Base-by-base conservation (phyloP, 2,113 vertebrate species). In the Elephas maximus region DNA sequence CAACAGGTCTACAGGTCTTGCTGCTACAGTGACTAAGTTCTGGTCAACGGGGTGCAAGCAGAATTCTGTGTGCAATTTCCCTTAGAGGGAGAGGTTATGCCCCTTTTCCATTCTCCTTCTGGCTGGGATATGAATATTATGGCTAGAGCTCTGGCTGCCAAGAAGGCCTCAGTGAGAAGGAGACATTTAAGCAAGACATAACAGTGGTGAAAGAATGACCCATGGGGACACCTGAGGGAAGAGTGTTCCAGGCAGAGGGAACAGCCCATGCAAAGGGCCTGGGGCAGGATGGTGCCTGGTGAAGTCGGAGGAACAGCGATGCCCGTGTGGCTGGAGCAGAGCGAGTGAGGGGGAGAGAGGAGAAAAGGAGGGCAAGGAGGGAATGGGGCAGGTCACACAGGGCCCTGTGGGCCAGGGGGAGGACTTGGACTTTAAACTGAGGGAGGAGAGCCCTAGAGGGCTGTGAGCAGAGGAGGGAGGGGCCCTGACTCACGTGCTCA, bases 361-460 rank as follows among this genome's bases (percentile, higher is more conserved):
- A 63, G 69, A 44, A 51, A 51, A 48, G 28, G 20, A 41, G 41
- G 33, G 33, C 51, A 8, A 51, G n/a, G 41, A 51, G 65, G 60
- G 69, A n/a, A 18, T 0, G 2, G 6, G 5, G 53, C 53, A 57
- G 53, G 11, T 12, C 15, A 3, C 15, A 3, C 11, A 57, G 12
- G 53, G 11, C 15, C 53, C 53, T 57, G 53, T 15, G 53, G 53
- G 53, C 53, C 53, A 15, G 0, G 15, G 12, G 53, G 53, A 57
- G 53, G 53, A 57, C 53, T 57, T 57, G 12, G 53, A 10, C 48
- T 17, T 57, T 57, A 4, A 57, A 3, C 53, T 3, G 11, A 57
- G 12, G 11, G 53, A 57, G 53, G 53, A 14, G 53, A 57, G 53
- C 53, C 53, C 53, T 57, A 14, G 12, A 17, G 53, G 53, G 8